Evolutionary conservation across 2,113 vertebrate genomes (phyloP).

Genomic region (Chroicocephalus ridibundus): DNA sequence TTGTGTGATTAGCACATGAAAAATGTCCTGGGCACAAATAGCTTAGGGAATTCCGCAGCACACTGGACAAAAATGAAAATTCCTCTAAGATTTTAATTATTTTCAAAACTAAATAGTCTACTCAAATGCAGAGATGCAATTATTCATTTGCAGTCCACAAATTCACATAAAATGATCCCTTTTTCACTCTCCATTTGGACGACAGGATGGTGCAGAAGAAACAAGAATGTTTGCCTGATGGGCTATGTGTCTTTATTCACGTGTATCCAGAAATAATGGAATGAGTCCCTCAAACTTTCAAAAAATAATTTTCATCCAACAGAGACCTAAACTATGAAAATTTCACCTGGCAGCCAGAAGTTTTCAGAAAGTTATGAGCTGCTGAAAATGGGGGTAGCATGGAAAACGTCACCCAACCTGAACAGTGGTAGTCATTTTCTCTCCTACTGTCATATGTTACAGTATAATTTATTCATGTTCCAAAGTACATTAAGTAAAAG

Average conservation of each 20-base stretch:
- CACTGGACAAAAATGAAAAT: background rate
- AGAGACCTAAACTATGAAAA: background rate
- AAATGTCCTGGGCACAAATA: background rate
- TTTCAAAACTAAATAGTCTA: background rate
- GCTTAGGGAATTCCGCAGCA: background rate
- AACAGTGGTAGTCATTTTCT: slow-evolving; percentile 27
- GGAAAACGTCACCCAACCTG: slow-evolving; percentile 26
- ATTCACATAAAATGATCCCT: background rate
- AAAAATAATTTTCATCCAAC: background rate
- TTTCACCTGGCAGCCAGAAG: background rate
- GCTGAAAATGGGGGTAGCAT: slow-evolving; percentile 1
- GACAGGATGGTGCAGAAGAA: background rate
- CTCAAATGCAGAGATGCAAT: background rate
- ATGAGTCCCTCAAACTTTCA: background rate
- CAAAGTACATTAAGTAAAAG: background rate
- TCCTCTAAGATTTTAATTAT: background rate
- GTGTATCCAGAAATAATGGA: background rate
- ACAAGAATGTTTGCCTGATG: background rate
- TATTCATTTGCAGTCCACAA: background rate
- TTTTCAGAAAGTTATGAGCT: slow-evolving; percentile 38
- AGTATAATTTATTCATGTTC: slow-evolving; percentile 46
- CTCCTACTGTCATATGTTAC: background rate
- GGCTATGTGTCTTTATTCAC: background rate
- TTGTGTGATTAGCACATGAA: background rate
- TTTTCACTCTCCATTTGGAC: background rate